Base-by-base conservation (phyloP, 2,888 invertebrate genomes). In the Gastrophysa polygoni region DNA sequence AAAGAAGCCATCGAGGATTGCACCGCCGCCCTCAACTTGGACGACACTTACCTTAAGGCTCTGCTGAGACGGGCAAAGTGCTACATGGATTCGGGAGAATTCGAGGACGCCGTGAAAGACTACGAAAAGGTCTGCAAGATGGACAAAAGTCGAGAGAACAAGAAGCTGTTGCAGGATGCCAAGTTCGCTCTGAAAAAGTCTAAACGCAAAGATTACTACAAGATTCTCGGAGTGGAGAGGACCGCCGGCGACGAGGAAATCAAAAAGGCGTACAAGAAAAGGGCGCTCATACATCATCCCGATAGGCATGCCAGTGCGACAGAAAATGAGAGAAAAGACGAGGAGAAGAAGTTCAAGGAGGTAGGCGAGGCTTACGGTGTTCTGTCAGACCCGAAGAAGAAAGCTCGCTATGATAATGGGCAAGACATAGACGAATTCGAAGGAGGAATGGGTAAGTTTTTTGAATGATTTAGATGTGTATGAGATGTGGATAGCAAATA, bases 131-230 rank as follows among this genome's bases (percentile, higher is more conserved):
- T 92, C 0, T 88, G 87, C 77, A 93, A 93, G 82, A 85, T 94
- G 77, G 94, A 95, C 76, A 92, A 91, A 78, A 89, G 87, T 75
- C 85, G 88, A 63, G 95, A 95, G 73, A 89, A 92, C 72, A 91
- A 91, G 78, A 87, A 89, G 74, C 80, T 94, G 63, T 82, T 96
- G 43, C 89, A 91, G 72, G 93, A 96, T 72, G 96, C 97, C 4
- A 96, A 96, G 82, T 78, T 93, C 63, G 91, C 92, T 18, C 83
- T 97, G 61, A 96, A 96, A 80, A 91, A 89, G 78, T 95, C 95
- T 3, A 95, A 95, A 82, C 88, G 96, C 69, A 97, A 97, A 84
- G 97, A 98, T 80, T 97, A 96, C 80, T 97, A 97, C 77, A 96
- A 96, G 82, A 95, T 98, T 71, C 85, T 98, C 61, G 96, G 96